Percentiles rank a stretch among this genome's conserved stretches.
phyloP scores from a whole-genome alignment of 2,888 invertebrate genomes.

The Parnassius glacialis region DNA sequence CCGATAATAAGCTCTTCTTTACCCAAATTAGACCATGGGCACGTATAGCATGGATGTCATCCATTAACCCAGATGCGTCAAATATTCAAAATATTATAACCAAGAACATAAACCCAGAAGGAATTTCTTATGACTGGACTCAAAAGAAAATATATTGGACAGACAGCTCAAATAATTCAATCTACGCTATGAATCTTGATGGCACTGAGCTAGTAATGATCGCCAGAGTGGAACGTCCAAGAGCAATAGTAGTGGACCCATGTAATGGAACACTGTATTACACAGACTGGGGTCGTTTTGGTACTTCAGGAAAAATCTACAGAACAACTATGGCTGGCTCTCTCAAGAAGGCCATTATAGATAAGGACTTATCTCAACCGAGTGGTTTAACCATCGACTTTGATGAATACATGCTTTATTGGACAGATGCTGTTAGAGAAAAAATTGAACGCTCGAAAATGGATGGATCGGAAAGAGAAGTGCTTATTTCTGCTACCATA shows the following conservation, averaged over 20 bases:
- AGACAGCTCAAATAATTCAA: constrained; percentile 95
- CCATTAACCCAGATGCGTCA: constrained; percentile 83
- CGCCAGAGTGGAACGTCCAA: constrained; percentile 93
- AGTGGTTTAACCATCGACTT: constrained; percentile 98
- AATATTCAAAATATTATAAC: constrained; percentile 85
- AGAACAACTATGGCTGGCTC: constrained; percentile 98
- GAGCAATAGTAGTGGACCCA: constrained; percentile 97
- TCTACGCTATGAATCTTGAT: constrained; percentile 96
- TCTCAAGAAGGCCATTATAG: constrained; percentile 91
- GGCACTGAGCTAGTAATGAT: constrained; percentile 94
- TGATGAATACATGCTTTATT: constrained; percentile 94
- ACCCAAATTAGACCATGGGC: constrained; percentile 97
- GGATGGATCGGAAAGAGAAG: constrained; percentile 92
- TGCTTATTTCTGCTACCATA: constrained; percentile 93
- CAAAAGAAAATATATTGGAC: constrained; percentile 99
- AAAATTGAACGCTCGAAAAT: constrained; percentile 96
- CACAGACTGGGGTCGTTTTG: constrained; percentile 97
- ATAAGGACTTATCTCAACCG: constrained; percentile 95
- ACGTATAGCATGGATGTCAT: constrained; percentile 90
- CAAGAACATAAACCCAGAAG: constrained; percentile 94
- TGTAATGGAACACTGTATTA: constrained; percentile 97
- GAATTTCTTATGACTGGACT: constrained; percentile 98
- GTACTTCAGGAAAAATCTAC: constrained; percentile 96
- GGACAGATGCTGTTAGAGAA: constrained; percentile 98
- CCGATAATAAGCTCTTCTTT: constrained; percentile 92